These are phyloP conservation scores for Quadriops clusia DNA, from an alignment of 2,888 invertebrate species.

Conservation along the genomic window DNA sequence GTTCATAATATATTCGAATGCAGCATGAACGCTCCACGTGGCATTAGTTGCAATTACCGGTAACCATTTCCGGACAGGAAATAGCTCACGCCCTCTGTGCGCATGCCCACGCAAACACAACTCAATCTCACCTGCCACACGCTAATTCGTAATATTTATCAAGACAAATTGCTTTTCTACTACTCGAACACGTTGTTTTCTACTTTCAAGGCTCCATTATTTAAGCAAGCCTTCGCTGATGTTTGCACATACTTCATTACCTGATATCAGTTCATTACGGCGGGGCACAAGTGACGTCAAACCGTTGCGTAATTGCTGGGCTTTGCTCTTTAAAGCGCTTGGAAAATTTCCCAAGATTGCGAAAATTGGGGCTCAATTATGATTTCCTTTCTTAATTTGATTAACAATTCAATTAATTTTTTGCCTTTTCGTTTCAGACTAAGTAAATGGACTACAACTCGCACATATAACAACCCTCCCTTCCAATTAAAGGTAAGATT, in stretches of 20 bases:
- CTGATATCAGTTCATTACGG: no score
- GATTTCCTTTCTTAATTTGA: no score
- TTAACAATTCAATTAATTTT: conserved; percentile 3
- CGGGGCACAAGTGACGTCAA: no score
- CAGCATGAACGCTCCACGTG: conserved; percentile 27
- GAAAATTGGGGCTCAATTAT: no score
- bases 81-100: conserved; percentile 28
- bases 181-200: no score
- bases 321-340: no score
- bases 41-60: conserved; percentile 38
- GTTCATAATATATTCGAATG: conserved; percentile 16
- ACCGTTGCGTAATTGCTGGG: no score
- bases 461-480: conserved; percentile 29
- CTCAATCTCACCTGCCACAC: conserved; percentile 18
- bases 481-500: conserved; percentile 32
- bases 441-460: conserved; percentile 37
- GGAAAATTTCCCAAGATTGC: no score
- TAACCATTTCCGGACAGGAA: conserved; percentile 35
- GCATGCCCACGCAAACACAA: conserved; percentile 20
- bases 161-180: conserved; percentile 14
- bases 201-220: no score
- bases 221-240: no score
- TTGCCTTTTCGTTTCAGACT: conserved; percentile 31
- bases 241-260: no score
- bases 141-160: conserved; percentile 13